Evolutionary conservation across 2,888 invertebrate species (phyloP).

Genomic region (Esperia sulphurella): DNA sequence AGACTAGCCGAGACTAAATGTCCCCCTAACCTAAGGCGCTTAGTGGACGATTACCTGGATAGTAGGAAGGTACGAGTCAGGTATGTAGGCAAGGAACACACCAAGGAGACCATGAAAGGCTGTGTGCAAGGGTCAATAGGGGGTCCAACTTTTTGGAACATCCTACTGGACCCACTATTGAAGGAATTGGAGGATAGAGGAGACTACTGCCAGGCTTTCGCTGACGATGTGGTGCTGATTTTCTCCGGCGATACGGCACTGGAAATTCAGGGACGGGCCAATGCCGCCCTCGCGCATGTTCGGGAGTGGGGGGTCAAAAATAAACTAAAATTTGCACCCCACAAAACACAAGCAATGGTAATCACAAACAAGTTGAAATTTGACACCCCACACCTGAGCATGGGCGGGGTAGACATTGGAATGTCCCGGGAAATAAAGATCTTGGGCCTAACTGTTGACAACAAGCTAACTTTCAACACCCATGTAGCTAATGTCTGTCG

Average conservation of each 20-base stretch:
- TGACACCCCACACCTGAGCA: slow-evolving; percentile 10
- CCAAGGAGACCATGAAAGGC: slow-evolving; percentile 1
- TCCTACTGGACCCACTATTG: slow-evolving; percentile 11
- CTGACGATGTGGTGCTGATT: slow-evolving; percentile 11
- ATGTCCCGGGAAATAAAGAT: neutral
- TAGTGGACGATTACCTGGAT: slow-evolving; percentile 4
- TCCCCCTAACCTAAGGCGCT: slow-evolving; percentile 7
- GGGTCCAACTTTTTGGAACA: slow-evolving; percentile 14
- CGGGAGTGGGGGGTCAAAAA: slow-evolving; percentile 12
- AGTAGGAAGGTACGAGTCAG: neutral
- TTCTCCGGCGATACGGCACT: slow-evolving; percentile 7
- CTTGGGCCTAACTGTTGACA: slow-evolving; percentile 10
- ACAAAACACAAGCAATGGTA: slow-evolving; percentile 12
- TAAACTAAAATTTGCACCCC: slow-evolving; percentile 11
- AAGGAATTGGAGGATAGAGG: neutral
- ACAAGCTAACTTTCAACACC: slow-evolving; percentile 10
- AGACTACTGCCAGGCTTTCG: slow-evolving; percentile 12
- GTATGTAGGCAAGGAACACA: neutral
- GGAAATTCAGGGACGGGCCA: slow-evolving; percentile 8
- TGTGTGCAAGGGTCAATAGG: slow-evolving; percentile 16
- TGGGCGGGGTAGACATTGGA: slow-evolving; percentile 4
- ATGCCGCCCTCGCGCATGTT: slow-evolving; percentile 9
- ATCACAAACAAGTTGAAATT: slow-evolving; percentile 10
- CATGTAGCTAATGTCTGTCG: slow-evolving; percentile 7
- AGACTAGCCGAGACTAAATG: slow-evolving; percentile 6